Base-by-base conservation (phyloP, 2,113 vertebrate species). In the Epinephelus fuscoguttatus region DNA sequence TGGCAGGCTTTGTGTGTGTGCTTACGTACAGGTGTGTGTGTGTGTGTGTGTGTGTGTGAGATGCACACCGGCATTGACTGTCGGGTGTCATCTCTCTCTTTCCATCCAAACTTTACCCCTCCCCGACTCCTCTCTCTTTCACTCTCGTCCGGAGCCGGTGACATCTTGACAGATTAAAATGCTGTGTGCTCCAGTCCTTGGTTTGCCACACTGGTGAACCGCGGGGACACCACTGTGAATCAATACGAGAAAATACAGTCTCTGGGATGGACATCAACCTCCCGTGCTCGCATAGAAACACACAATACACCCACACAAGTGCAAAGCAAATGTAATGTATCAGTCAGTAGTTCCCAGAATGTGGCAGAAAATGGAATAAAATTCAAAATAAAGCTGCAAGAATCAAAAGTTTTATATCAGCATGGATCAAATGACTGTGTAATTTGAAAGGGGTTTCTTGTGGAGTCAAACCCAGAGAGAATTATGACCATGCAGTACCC, bases 101-200 rank as follows among this genome's bases (percentile, higher is more conserved):
- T 81, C 77, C 62, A 59, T 80, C 78, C 50, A 79, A 83, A 78
- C 66, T 47, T 71, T 37, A 42, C 19, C 45, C 66, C 25, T 5
- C 47, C 47, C 47, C 47, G 6, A 37, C 47, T 17, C 17, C 15
- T 3, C 59, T 60, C 53, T 40, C 23, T 30, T 30, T 75, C 75
- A 68, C 60, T 47, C 47, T 78, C 56, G 66, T 84, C 82, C 68
- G 2, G 63, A 70, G 86, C 60, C 13, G 52, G 71, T 89, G 91
- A 93, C 93, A 92, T 80, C 62, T 90, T 92, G 92, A 94, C 91
- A 89, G 91, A 93, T 92, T 88, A 89, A 90, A 92, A 90, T 49
- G 63, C 92, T 53, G n/a, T 27, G 70, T 17, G 73, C 81, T 88
- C 60, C 80, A 70, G 84, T 85, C 84, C 84, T 84, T 57, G 73